These are phyloP conservation scores for Regulus satrapa DNA, from an alignment of 2,113 vertebrate genomes.

Conservation along the genomic window DNA sequence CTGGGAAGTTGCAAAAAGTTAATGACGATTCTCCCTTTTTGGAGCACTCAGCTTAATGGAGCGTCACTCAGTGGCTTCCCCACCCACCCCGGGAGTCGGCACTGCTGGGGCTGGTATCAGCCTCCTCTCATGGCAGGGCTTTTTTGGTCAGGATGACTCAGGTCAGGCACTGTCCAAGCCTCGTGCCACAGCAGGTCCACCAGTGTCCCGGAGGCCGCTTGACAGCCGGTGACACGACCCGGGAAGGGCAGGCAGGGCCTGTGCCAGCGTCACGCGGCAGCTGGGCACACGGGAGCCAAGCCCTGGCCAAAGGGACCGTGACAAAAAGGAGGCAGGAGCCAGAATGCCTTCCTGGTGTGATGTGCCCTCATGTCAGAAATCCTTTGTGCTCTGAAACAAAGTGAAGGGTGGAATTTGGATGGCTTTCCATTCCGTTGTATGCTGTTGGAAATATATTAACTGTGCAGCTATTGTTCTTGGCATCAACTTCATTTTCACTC, in stretches of 20 bases:
- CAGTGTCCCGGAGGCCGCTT: fast-evolving
- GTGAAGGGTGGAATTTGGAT: not conserved
- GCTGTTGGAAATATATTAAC: not conserved
- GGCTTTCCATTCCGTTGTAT: not conserved
- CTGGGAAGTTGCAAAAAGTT: conserved; percentile 23
- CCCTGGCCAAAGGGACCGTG: not conserved
- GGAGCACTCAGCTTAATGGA: not conserved
- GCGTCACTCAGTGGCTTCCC: conserved; percentile 2
- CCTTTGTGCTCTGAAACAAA: not conserved
- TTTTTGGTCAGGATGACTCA: not conserved
- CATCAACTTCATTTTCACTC: not conserved
- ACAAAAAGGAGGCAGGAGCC: not conserved
- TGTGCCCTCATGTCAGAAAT: not conserved
- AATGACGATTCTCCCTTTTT: not conserved
- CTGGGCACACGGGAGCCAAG: not conserved
- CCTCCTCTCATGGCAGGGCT: not conserved
- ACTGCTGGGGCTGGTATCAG: not conserved
- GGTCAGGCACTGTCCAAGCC: not conserved
- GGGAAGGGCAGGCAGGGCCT: fast-evolving
- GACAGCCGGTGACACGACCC: fast-evolving
- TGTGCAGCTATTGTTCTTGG: not conserved
- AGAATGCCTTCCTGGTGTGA: not conserved
- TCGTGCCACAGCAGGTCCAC: not conserved
- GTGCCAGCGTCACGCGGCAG: fast-evolving
- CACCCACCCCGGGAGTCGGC: not conserved